Evolutionary conservation across 2,797 vertebrate genomes (phyloP).

Genomic region (Microctenopoma lineatum): DNA sequence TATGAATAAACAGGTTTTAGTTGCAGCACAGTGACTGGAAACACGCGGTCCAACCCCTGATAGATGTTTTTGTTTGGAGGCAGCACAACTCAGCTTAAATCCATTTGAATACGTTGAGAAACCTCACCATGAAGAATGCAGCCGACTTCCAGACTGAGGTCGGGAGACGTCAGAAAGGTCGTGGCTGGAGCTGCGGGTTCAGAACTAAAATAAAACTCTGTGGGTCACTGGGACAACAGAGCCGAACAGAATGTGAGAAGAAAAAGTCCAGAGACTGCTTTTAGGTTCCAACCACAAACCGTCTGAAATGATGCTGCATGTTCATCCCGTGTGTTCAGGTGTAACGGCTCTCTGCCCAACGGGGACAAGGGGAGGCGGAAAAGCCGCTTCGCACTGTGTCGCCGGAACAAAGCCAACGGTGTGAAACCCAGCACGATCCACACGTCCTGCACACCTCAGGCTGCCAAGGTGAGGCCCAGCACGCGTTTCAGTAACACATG

Average conservation of each 20-base stretch:
- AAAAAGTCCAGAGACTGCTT: too few species aligned
- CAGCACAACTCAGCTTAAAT: background rate
- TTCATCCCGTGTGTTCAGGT: conserved; percentile 68
- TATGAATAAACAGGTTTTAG: too few species aligned
- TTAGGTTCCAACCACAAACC: too few species aligned
- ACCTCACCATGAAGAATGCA: conserved; percentile 11
- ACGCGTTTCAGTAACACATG: background rate
- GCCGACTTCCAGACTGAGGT: conserved; percentile 12
- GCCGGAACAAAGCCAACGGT: conserved; percentile 92
- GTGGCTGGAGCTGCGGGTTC: conserved; percentile 3
- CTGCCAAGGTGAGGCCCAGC: conserved; percentile 87
- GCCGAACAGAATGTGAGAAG: background rate
- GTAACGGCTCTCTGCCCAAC: conserved; percentile 92
- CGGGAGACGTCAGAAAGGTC: background rate
- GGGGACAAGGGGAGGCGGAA: conserved; percentile 92
- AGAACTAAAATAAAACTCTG: conserved; percentile 12
- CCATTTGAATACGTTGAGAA: conserved; percentile 28
- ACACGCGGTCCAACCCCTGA: background rate
- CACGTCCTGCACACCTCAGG: conserved; percentile 91
- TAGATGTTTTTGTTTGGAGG: background rate
- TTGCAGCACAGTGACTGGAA: too few species aligned
- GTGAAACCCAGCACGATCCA: conserved; percentile 95
- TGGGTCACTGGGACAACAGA: background rate
- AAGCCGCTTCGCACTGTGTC: conserved; percentile 92
- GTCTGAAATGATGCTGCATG: too few species aligned